These are phyloP conservation scores for Pontoporia blainvillei DNA, from an alignment of 2,113 vertebrate genomes.

Conservation along the genomic window DNA sequence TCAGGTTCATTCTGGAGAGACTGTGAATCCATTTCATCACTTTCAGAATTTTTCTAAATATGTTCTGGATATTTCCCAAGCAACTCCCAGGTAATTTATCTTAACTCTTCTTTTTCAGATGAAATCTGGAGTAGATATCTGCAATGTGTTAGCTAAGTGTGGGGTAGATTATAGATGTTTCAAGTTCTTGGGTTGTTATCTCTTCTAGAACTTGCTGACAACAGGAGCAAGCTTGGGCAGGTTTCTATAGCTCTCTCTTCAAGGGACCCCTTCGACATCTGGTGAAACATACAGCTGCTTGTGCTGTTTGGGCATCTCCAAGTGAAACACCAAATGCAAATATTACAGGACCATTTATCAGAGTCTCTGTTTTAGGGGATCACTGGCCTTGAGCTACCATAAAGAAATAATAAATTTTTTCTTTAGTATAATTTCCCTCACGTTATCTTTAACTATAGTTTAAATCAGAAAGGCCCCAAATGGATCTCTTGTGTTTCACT, in stretches of 20 bases:
- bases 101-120: background rate
- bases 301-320: background rate
- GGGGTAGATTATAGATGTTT: background rate
- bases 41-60: background rate
- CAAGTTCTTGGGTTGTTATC: background rate
- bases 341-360: background rate
- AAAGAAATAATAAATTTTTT: background rate
- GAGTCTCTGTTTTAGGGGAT: background rate
- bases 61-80: background rate
- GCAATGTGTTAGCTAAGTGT: background rate
- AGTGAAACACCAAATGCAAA: background rate
- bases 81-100: background rate
- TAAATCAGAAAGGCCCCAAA: background rate
- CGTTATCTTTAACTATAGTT: background rate
- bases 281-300: background rate
- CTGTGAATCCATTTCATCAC: background rate
- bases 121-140: background rate
- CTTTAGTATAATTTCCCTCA: background rate
- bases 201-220: background rate
- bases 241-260: background rate
- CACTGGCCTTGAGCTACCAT: background rate
- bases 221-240: background rate
- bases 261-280: background rate
- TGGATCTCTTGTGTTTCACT: background rate
- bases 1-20: background rate